Evolutionary conservation across 2,888 invertebrate species (phyloP), one percentile per base, ranked within the genome.

Genomic region (Acutogordius australiensis): DNA sequence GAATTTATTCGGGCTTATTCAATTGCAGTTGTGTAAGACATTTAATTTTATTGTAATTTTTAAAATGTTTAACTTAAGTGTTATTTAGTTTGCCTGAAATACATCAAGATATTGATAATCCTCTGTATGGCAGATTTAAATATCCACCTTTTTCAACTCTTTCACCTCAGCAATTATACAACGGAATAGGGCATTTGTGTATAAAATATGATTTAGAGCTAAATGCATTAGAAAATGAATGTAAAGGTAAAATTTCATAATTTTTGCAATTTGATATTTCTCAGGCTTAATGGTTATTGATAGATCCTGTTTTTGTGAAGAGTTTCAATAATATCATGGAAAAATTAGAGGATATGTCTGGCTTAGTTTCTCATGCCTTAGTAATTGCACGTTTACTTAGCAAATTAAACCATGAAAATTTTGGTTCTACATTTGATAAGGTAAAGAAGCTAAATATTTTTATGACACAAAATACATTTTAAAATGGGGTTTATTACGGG

Each of bases 21-120:
- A 21, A 21, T 51, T n/a, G 51, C 51, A 51, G 51, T 51, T n/a
- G 23, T 51, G 51, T 51, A 51, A n/a, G 26, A n/a, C n/a, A n/a
- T 37, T 37, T 37, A 37, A 8, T n/a, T 51, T 51, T 51, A 21
- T 51, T n/a, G 13, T n/a, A 51, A 23, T 51, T 21, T 21, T 21
- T 51, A n/a, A n/a, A n/a, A 21, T 51, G 23, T n/a, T 21, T 51
- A 51, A 51, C 13, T n/a, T 51, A n/a, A 51, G 8, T 23, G 13
- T 21, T 51, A 21, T 51, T 51, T 51, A 51, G 51, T 21, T 51
- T 51, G 51, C 51, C 51, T n/a, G 51, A 51, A 23, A 51, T 51
- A n/a, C 4, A n/a, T 4, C 8, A 51, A 4, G 51, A 51, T 21
- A 23, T 4, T 4, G 8, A 8, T n/a, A 8, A 51, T 51, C 13